Base-by-base conservation (phyloP, 2,113 vertebrate species). In the Emydura subglobosa region DNA sequence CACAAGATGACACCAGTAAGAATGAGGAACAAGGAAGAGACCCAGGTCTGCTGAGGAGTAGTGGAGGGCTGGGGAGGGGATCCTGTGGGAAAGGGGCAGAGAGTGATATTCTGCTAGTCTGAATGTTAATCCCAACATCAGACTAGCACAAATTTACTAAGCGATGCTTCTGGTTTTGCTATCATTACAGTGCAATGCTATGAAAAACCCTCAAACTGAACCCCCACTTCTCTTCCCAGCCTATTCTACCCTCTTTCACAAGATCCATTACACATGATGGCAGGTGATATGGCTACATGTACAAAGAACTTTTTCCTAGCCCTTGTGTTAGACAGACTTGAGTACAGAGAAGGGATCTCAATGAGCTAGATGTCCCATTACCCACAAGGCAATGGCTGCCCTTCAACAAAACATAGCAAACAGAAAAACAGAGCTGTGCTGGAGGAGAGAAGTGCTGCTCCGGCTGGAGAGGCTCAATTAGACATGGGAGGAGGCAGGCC, bases 401-500 rank as follows among this genome's bases (percentile, higher is more conserved):
- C 96, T 98, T 95, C 92, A 92, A 82, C 83, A 92, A 74, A 88
- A 96, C 85, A 96, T 97, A 98, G 97, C 97, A 92, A 92, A 93
- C 68, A 86, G 49, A 95, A 79, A 42, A 97, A 27, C 3, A 90
- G 39, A 97, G 97, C 96, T 97, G 97, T 94, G 97, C 92, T 78
- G 96, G 97, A 97, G 94, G 94, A 96, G 95, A 97, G 94, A 95
- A 88, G 87, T 4, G 93, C 89, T 95, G 90, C 90, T 95, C 54
- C 96, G 55, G 16, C 68, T 1, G 49, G 90, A 39, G 83, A 90
- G 92, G 96, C 97, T 99, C 98, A 99, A 98, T 99, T 98, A 95
- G 98, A 98, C 91, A 99, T 97, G 31, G 98, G 97, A 19, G 98
- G 97, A 0, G 99, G 99, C 92, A 98, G 98, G 86, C 98, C 98